These are phyloP conservation scores for Heterochromis multidens DNA, from an alignment of 2,113 vertebrate species.

Conservation along the genomic window DNA sequence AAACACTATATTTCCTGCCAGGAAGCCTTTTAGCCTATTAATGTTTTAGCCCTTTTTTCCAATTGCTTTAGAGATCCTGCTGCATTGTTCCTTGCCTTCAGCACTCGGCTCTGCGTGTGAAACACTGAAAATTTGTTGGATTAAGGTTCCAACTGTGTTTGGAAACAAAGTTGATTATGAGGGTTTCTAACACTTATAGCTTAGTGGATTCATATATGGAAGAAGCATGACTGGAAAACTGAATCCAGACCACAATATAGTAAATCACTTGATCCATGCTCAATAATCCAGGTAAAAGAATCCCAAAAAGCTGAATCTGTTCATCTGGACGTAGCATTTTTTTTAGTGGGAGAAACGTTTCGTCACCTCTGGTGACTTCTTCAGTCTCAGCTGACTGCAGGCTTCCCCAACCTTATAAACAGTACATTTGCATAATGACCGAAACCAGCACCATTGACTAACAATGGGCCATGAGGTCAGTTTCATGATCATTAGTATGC, in stretches of 20 bases:
- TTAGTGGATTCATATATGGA: not conserved
- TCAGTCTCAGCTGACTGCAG: too few species aligned
- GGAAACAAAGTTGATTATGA: not conserved
- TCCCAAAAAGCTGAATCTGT: too few species aligned
- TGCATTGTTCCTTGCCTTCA: slow-evolving; percentile 21
- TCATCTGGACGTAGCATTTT: too few species aligned
- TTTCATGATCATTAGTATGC: too few species aligned
- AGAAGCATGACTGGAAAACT: not conserved
- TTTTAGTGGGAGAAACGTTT: too few species aligned
- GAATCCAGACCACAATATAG: not conserved
- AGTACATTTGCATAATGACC: too few species aligned
- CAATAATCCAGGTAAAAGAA: too few species aligned
- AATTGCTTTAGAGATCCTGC: not conserved
- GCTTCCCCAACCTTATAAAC: too few species aligned
- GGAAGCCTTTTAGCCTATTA: slow-evolving; percentile 63
- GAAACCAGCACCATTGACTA: too few species aligned
- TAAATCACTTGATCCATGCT: too few species aligned
- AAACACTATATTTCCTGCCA: slow-evolving; percentile 54
- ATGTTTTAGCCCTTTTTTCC: not conserved
- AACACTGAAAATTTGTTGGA: not conserved
- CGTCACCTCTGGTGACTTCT: too few species aligned
- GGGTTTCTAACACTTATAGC: not conserved
- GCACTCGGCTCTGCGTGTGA: not conserved
- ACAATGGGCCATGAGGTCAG: too few species aligned
- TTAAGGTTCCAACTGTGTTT: not conserved